A percentile compares a stretch with the other conserved stretches of the same genome.
Evolutionary conservation across 1,140 invertebrate species (phyloP).

Genomic region (Leptinotarsa lineolata): DNA sequence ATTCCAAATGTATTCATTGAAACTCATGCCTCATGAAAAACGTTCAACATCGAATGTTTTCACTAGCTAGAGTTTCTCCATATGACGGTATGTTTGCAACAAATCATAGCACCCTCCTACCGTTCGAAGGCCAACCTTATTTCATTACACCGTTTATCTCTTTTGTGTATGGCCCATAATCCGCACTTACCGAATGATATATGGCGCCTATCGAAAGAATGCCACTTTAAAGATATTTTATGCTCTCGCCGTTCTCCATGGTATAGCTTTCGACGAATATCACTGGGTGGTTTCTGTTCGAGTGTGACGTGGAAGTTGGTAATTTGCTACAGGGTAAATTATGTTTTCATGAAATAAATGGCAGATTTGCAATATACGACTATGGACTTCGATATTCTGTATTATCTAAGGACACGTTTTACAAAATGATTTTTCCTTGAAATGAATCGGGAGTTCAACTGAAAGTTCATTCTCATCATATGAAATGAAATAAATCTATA

Average conservation of each 20-base stretch:
- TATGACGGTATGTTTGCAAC: not conserved
- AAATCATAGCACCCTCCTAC: conserved; percentile 1
- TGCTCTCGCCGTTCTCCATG: not conserved
- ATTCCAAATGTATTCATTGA: no score
- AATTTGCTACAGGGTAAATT: not conserved
- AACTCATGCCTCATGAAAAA: no score
- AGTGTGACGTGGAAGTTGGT: conserved; percentile 1
- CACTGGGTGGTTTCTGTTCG: not conserved
- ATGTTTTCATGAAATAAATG: no score
- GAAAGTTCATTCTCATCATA: no score
- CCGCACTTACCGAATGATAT: conserved; percentile 3
- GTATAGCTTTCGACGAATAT: not conserved
- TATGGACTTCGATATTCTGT: no score
- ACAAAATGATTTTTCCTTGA: no score
- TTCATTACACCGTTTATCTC: conserved; percentile 3
- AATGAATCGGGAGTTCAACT: no score
- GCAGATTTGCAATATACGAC: no score
- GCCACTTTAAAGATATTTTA: not conserved
- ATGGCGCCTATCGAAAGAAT: not conserved
- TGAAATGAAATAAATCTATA: no score
- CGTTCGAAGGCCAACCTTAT: not conserved
- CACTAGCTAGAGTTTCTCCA: not conserved
- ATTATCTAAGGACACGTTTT: no score
- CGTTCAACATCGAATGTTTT: no score
- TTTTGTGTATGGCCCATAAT: conserved; percentile 5